phyloP scores from a whole-genome alignment of 2,797 vertebrate species.

The Aulostomus chinensis region DNA sequence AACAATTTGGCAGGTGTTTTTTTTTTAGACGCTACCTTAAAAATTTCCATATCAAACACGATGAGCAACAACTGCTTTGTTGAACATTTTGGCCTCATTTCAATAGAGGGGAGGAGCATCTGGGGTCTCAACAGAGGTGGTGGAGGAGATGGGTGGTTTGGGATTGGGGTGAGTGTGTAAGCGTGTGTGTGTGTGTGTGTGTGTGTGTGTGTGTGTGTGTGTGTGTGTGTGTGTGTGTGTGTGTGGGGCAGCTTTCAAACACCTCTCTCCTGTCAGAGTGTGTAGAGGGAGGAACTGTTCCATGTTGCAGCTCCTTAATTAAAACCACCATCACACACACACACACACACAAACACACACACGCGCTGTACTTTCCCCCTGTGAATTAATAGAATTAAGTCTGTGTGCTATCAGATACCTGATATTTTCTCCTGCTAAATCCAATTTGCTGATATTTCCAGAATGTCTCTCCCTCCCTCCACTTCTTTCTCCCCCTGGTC shows the following conservation, averaged over 20 bases:
- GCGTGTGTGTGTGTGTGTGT: neutral
- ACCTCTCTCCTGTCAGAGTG: slow-evolving; percentile 17
- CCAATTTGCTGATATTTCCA: slow-evolving; percentile 71
- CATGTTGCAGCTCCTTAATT: slow-evolving; percentile 53
- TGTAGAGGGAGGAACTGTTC: slow-evolving; percentile 21
- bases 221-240: too few species aligned
- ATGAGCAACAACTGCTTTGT: slow-evolving; percentile 29
- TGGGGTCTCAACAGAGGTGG: too few species aligned
- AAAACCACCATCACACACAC: slow-evolving; percentile 33
- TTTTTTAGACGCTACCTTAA: slow-evolving; percentile 45
- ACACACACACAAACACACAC: slow-evolving; percentile 10
- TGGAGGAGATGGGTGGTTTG: neutral
- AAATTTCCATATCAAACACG: slow-evolving; percentile 53
- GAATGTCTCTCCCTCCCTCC: slow-evolving; percentile 27
- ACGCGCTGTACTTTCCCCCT: slow-evolving; percentile 33
- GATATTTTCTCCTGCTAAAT: slow-evolving; percentile 65
- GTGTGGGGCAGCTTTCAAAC: slow-evolving; percentile 29
- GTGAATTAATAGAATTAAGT: slow-evolving; percentile 52
- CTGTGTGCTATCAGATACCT: slow-evolving; percentile 57
- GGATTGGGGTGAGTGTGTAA: neutral
- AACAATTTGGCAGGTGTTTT: slow-evolving; percentile 31
- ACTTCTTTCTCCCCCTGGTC: slow-evolving; percentile 8
- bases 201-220: too few species aligned
- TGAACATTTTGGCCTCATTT: slow-evolving; percentile 31
- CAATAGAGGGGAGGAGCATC: neutral